These are phyloP conservation scores for Dipus sagitta DNA, from an alignment of 2,797 vertebrate genomes.

Conservation along the genomic window DNA sequence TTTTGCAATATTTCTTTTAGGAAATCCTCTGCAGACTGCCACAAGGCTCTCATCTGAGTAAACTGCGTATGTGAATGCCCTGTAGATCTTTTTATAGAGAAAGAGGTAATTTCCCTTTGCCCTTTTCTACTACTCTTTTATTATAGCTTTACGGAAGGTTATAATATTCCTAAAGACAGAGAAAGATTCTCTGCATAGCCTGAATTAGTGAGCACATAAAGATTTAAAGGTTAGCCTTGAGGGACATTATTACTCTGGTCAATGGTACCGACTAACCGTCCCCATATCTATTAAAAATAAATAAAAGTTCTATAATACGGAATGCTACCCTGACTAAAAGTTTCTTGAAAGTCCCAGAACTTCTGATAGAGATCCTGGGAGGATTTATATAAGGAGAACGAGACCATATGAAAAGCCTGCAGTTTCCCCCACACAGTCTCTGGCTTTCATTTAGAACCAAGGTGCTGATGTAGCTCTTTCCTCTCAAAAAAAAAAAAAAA, in stretches of 20 bases:
- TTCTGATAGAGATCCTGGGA: slow-evolving; percentile 59
- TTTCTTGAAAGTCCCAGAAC: slow-evolving; percentile 75
- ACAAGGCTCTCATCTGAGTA: slow-evolving; percentile 68
- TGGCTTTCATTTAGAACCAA: slow-evolving; percentile 75
- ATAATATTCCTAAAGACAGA: slow-evolving; percentile 84
- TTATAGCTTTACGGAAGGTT: slow-evolving; percentile 83
- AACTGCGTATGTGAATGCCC: slow-evolving; percentile 66
- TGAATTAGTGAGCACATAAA: slow-evolving; percentile 84
- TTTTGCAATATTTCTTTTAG: slow-evolving; percentile 67
- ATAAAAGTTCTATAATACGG: slow-evolving; percentile 78
- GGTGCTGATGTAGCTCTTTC: slow-evolving; percentile 69
- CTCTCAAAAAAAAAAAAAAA: neutral
- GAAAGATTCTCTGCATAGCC: slow-evolving; percentile 81
- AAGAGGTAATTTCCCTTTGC: slow-evolving; percentile 82
- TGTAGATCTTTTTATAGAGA: slow-evolving; percentile 73
- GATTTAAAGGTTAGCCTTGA: slow-evolving; percentile 87
- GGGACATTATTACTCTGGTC: slow-evolving; percentile 85
- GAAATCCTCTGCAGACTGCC: neutral
- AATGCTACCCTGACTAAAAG: slow-evolving; percentile 79
- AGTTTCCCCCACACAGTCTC: slow-evolving; percentile 56
- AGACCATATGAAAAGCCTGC: slow-evolving; percentile 65
- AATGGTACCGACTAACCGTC: slow-evolving; percentile 85
- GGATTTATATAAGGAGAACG: slow-evolving; percentile 68
- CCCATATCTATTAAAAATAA: slow-evolving; percentile 79
- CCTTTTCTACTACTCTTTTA: slow-evolving; percentile 83